phyloP scores from a whole-genome alignment of 2,113 vertebrate genomes.

The Orycteropus afer region DNA sequence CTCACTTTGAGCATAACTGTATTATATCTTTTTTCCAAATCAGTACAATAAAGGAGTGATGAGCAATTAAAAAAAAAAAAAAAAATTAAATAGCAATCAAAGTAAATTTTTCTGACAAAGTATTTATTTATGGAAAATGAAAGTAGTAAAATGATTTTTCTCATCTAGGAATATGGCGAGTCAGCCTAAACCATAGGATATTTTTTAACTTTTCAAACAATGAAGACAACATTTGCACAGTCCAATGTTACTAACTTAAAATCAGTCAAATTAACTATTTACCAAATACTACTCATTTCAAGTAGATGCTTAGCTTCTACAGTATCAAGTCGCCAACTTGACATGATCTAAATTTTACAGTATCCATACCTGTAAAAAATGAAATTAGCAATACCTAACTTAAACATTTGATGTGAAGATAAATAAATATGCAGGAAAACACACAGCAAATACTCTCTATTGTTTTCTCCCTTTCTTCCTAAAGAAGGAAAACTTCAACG shows the following conservation, averaged over 20 bases:
- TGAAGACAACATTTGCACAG: neutral
- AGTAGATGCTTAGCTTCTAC: conserved; percentile 2
- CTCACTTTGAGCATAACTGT: conserved; percentile 76
- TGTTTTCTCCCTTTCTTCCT: neutral
- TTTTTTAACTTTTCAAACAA: conserved; percentile 47
- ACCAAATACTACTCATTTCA: conserved; percentile 1
- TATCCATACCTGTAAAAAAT: conserved; percentile 2
- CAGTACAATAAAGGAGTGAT: conserved; percentile 87
- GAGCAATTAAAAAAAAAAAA: conserved; percentile 76
- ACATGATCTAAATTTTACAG: neutral
- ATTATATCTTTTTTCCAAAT: conserved; percentile 74
- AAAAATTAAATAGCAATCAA: conserved; percentile 31
- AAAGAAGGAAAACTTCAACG: conserved; percentile 7
- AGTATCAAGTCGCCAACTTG: neutral
- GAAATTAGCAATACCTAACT: neutral
- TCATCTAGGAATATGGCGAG: neutral
- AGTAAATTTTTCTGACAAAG: conserved; percentile 48
- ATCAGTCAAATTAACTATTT: neutral
- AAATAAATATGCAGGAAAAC: conserved; percentile 50
- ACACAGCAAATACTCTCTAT: neutral
- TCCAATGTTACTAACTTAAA: too few species aligned
- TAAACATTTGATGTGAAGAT: conserved; percentile 3
- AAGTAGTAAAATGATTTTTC: conserved; percentile 26
- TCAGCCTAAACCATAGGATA: neutral
- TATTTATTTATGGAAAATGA: conserved; percentile 52